phyloP scores from a whole-genome alignment of 2,888 invertebrate genomes.

The Metalampra italica region DNA sequence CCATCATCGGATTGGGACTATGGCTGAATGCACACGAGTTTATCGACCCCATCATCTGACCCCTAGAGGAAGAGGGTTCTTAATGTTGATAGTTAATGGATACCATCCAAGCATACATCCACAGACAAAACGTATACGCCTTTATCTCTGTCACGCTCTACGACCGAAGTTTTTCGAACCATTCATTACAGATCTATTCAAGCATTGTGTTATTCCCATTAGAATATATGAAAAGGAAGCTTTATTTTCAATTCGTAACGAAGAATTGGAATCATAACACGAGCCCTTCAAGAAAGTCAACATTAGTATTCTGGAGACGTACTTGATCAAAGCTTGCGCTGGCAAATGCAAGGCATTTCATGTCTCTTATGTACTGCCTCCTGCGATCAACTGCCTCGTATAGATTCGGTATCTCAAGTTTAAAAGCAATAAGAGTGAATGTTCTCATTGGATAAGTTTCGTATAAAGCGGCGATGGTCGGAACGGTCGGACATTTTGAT shows the following conservation, averaged over 20 bases:
- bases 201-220: conserved; percentile 11
- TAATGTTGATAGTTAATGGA: conserved; percentile 56
- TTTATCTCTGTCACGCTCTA: conserved; percentile 65
- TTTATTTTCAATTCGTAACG: conserved; percentile 32
- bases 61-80: conserved; percentile 63
- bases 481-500: conserved; percentile 59
- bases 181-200: conserved; percentile 29
- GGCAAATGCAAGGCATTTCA: conserved; percentile 46
- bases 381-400: conserved; percentile 40
- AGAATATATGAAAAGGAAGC: conserved; percentile 16
- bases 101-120: conserved; percentile 37
- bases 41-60: conserved; percentile 60
- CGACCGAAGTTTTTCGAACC: conserved; percentile 31
- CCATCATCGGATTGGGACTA: conserved; percentile 29
- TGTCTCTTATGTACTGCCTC: conserved; percentile 40
- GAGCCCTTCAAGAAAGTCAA: conserved; percentile 27
- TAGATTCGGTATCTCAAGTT: conserved; percentile 46
- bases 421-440: conserved; percentile 46
- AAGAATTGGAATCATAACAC: conserved; percentile 26
- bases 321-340: conserved; percentile 29
- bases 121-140: conserved; percentile 44
- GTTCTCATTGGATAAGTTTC: conserved; percentile 45
- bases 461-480: conserved; percentile 24
- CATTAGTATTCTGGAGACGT: conserved; percentile 40
- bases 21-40: conserved; percentile 61